phyloP scores from a whole-genome alignment of 2,888 invertebrate species.

The Schrankia costaestrigalis region DNA sequence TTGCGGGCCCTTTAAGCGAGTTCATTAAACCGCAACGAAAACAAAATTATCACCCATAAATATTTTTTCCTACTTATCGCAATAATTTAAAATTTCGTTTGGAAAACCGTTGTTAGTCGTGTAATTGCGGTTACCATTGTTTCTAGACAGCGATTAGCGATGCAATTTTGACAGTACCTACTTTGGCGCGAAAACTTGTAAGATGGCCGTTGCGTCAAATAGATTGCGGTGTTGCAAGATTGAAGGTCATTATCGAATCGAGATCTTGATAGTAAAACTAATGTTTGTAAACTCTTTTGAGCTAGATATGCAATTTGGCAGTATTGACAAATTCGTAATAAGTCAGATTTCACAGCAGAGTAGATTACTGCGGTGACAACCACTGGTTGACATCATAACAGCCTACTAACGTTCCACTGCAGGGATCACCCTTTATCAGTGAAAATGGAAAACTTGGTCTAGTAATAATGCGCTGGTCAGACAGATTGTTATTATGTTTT shows the following conservation, averaged over 20 bases:
- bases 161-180: constrained; percentile 13
- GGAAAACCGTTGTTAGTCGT: constrained; percentile 32
- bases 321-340: too few relatives aligned
- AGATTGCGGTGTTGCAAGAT: constrained; percentile 35
- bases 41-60: constrained; percentile 6
- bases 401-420: too few relatives aligned
- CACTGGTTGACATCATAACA: too few relatives aligned
- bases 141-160: constrained; percentile 17
- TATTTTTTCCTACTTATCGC: too few relatives aligned
- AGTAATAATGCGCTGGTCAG: too few relatives aligned
- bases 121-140: constrained; percentile 36
- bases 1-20: constrained; percentile 17
- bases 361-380: too few relatives aligned
- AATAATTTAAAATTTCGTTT: constrained; percentile 55
- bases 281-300: too few relatives aligned
- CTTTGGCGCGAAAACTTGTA: constrained; percentile 33
- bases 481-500: too few relatives aligned
- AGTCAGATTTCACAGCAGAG: too few relatives aligned
- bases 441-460: too few relatives aligned
- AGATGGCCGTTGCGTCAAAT: constrained; percentile 37
- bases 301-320: too few relatives aligned
- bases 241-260: constrained; percentile 37
- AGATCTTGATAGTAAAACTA: constrained; percentile 22
- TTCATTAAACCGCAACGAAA: constrained; percentile 10
- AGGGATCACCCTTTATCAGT: too few relatives aligned